Conservation (phyloP, 2,797 vertebrate genomes). For the Lagocephalus sceleratus region DNA sequence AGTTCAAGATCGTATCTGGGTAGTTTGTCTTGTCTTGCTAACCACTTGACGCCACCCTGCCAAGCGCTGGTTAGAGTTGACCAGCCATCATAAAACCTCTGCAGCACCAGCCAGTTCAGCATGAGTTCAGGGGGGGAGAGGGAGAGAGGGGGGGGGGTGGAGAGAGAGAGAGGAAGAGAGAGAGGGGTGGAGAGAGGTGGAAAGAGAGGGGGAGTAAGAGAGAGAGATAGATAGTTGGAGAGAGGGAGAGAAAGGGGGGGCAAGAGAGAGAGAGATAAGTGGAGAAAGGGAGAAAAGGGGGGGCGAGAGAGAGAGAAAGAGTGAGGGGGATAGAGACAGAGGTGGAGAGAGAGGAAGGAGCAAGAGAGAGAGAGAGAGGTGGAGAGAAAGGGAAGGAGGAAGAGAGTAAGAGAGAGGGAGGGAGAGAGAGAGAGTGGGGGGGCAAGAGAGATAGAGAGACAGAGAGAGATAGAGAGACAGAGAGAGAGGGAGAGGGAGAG, state of each 20-base stretch:
- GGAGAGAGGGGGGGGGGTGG: conserved; percentile 24
- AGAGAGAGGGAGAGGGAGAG: conserved; percentile 1
- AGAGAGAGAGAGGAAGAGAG: conserved; percentile 15
- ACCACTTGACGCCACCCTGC: conserved; percentile 68
- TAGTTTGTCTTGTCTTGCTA: conserved; percentile 64
- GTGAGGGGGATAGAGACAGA: conserved; percentile 18
- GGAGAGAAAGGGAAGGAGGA: conserved; percentile 17
- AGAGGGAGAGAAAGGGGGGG: conserved; percentile 2
- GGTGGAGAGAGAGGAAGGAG: conserved; percentile 18
- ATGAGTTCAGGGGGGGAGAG: conserved; percentile 58
- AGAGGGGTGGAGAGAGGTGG: conserved; percentile 8
- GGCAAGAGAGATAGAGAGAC: no score
- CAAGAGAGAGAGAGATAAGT: not conserved
- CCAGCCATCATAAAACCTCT: conserved; percentile 70
- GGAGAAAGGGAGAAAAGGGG: conserved; percentile 12
- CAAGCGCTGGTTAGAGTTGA: conserved; percentile 72
- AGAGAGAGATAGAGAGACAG: conserved; percentile 17
- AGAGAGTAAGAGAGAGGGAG: not conserved
- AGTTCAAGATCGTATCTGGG: conserved; percentile 69
- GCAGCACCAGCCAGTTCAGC: conserved; percentile 57
- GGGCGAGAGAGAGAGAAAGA: conserved; percentile 3
- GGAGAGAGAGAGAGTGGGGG: conserved; percentile 5
- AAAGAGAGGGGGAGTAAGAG: conserved; percentile 6
- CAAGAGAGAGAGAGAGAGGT: conserved; percentile 6
- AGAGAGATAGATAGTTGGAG: conserved; percentile 7